Evolutionary conservation across 2,888 invertebrate species (phyloP).

Genomic region (Chymomyza amoena): DNA sequence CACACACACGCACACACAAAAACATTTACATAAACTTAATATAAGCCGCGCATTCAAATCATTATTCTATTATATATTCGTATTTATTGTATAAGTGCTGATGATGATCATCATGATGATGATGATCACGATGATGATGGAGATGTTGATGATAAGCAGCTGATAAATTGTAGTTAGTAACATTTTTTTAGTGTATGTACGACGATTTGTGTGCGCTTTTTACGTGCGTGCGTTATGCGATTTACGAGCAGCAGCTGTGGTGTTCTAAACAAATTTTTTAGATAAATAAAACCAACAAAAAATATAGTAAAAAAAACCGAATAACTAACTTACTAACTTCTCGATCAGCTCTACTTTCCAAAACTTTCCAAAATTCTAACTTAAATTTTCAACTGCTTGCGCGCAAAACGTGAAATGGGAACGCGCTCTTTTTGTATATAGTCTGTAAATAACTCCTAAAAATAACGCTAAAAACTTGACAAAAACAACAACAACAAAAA

Average conservation of each 20-base stretch:
- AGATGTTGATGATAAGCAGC: conserved; percentile 39
- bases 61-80: conserved; percentile 25
- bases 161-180: conserved; percentile 53
- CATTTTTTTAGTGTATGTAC: conserved; percentile 48
- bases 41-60: conserved; percentile 37
- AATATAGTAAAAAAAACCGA: conserved; percentile 20
- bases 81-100: conserved; percentile 13
- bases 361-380: conserved; percentile 17
- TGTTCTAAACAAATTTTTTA: conserved; percentile 62
- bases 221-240: conserved; percentile 55
- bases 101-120: no score
- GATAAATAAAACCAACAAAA: conserved; percentile 19
- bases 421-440: conserved; percentile 51
- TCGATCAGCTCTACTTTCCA: not conserved
- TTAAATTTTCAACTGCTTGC: conserved; percentile 46
- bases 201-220: conserved; percentile 56
- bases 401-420: conserved; percentile 40
- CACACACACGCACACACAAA: conserved; percentile 13
- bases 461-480: conserved; percentile 8
- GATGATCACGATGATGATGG: not conserved
- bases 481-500: not conserved
- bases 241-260: conserved; percentile 67
- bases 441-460: conserved; percentile 52
- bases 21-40: conserved; percentile 15
- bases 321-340: conserved; percentile 18